Evolutionary conservation across 2,797 vertebrate genomes (phyloP), one percentile per base, ranked within the genome.

Genomic region (Hoplostethus atlanticus): DNA sequence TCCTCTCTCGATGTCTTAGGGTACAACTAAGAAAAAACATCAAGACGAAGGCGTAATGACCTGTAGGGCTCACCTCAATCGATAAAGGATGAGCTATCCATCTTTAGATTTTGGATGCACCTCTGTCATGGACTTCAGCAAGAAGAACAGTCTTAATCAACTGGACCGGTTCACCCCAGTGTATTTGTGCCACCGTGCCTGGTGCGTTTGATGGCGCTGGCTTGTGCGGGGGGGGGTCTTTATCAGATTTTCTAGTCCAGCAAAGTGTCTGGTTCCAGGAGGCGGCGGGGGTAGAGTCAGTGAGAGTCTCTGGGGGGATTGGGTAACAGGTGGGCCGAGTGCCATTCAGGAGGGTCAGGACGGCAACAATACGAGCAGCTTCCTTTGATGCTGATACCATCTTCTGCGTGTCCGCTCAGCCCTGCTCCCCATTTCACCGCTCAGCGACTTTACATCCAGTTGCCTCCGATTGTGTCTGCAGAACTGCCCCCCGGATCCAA

Each of bases 401-500:
- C 93, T 90, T 81, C 76, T 72, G 72, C 79, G 81, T 85, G 84
- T 87, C 84, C 86, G 88, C 80, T 89, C 79, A 80, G 81, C 85
- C 81, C 77, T 81, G 78, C 78, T 91, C 89, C 88, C 85, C 71
- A 88, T 93, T 91, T 91, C 92, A 92, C 90, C 60, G 90, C 92
- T 93, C 90, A 93, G 91, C 88, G 88, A 91, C 88, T 93, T 92
- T 87, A 90, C 92, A 93, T 92, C 88, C 91, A 88, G 84, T 87
- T 76, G 84, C 85, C 84, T 87, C 79, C 42, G 65, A 89, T 83
- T 83, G 73, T 85, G 81, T 91, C 81, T 86, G 84, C 85, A 72
- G 76, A 90, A 83, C 78, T 74, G 84, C 81, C 89, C 89, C 80
- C 78, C 50, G 53, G 91, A 92, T 92, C 93, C 89, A 91, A 92